Evolutionary conservation across 2,113 vertebrate genomes (phyloP), one percentile per base, ranked within the genome.

Genomic region (Cyphomyrus discorhynchus): DNA sequence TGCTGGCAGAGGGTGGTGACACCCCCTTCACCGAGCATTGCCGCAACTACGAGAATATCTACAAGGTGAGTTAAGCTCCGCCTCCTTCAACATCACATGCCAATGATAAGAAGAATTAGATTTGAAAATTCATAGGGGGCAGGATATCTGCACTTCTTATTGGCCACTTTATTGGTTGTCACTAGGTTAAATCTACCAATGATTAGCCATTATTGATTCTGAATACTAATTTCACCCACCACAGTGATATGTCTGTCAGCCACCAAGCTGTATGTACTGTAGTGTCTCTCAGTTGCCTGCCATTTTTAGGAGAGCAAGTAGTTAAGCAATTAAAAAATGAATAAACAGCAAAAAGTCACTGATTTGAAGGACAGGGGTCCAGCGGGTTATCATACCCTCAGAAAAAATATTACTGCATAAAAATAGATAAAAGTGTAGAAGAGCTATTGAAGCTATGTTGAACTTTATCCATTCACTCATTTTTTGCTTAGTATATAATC

Each of bases 21-120:
- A 97, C 97, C 0, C 96, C 97, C 2, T 99, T 99, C 27, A 93
- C 95, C 0, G 96, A 98, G 91, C 98, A 98, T 94, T 98, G 98
- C 91, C 96, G 95, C 89, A 96, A 91, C 92, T 98, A 97, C 0
- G 98, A 99, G 94, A 96, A 95, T 90, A 94, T 93, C 90, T 99
- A 97, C 93, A 94, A 93, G 97, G 98, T 98, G 93, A 94, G 96
- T 56, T 31, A 39, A 17, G 45, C 31, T 21, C 31, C 15, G 5
- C 27, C 52, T 56, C 87, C 87, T 35, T 7, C 47, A 45, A n/a
- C 45, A 39, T 39, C 35, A 80, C 74, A 80, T 42, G 17, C 35
- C 74, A 19, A 42, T 42, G 74, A 42, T 19, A 5, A 19, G 74
- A 80, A 35, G 35, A 80, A 42, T 80, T 80, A 80, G 15, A 39